Base-by-base conservation (phyloP, 2,797 vertebrate species). In the Chelon labrosus region DNA sequence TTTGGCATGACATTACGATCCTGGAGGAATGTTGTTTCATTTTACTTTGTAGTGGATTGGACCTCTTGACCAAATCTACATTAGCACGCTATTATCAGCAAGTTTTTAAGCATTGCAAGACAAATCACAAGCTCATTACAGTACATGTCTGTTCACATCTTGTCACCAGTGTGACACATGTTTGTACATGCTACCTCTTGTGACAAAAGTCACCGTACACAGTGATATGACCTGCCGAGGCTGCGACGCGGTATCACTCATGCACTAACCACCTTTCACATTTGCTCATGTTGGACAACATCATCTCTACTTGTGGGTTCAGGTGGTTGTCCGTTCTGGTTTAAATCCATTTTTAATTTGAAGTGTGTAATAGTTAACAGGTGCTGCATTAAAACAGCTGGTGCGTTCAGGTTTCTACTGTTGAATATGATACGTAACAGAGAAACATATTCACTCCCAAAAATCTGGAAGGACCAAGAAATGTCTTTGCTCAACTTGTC, bases 171-270 rank as follows among this genome's bases (percentile, higher is more conserved):
- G 50, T 49, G 17, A 57, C 61, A 51, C 47, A 17, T 27, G 61
- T 74, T 54, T 64, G 50, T 25, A 25, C 19, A 4, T 8, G 35
- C 41, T 64, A 67, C 72, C 60, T 80, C 39, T 58, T 27, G 57
- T 50, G 63, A 75, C 49, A 74, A 59, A 68, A 59, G 69, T 63
- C 61, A 66, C 11, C 63, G 19, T 27, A 42, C 65, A 44, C 31
- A 10, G 62, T 39, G 75, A 68, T 66, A 73, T 53, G 16, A 65
- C 67, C 39, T 66, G 67, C 70, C 61, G 70, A 63, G 60, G 47
- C 73, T 56, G 42, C 63, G 22, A 17, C 41, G 16, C 55, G 8
- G 35, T 17, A 42, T 70, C 52, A 70, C 62, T 79, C 61, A 65
- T 50, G 11, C 35, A 11, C 56, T 66, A 59, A 27, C 25, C 25